Base-by-base conservation (phyloP, 2,888 invertebrate genomes). In the Ichneumoninae sp. region DNA sequence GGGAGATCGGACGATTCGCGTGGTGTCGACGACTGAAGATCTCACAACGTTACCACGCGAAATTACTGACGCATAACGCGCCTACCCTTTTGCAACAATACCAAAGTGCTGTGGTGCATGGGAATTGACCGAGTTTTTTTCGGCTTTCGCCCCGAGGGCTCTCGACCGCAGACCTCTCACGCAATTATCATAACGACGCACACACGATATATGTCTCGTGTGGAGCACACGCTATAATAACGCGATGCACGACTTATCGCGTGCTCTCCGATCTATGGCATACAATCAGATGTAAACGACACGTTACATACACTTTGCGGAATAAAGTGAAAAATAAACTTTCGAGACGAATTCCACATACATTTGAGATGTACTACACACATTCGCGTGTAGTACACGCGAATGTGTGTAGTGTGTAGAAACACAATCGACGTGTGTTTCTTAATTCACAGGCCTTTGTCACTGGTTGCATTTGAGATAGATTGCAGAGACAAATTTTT, bases 121-220 rank as follows among this genome's bases (percentile, higher is more conserved):
- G 70, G 84, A 88, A 77, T 84, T 83, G 88, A 86, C 87, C 88
- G 88, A 89, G 86, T 89, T 90, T 86, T 86, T 65, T 66, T n/a
- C 16, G 26, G 26, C 72, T 69, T n/a, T n/a, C 50, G 26, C 65
- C 80, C 68, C 50, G 75, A 70, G 77, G 72, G 65, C n/a, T 33
- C 36, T 60, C 33, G 70, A 71, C 60, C 80, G 75, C 62, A 80
- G 47, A 40, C 62, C 33, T 57, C 84, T 89, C 87, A 88, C 86
- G 88, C 88, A 87, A 89, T 86, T 85, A 85, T 81, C 75, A 60
- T 57, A 72, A 81, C 74, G 80, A 66, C 62, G 80, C 78, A 71
- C 80, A 85, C 75, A 84, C 54, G 62, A 76, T 68, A 71, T 44
- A 33, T 44, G 76, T 80, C 78, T 78, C 60, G 81, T 69, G 68